Conservation (phyloP, 23 tunicate genomes). For the Trididemnum nubilum region DNA sequence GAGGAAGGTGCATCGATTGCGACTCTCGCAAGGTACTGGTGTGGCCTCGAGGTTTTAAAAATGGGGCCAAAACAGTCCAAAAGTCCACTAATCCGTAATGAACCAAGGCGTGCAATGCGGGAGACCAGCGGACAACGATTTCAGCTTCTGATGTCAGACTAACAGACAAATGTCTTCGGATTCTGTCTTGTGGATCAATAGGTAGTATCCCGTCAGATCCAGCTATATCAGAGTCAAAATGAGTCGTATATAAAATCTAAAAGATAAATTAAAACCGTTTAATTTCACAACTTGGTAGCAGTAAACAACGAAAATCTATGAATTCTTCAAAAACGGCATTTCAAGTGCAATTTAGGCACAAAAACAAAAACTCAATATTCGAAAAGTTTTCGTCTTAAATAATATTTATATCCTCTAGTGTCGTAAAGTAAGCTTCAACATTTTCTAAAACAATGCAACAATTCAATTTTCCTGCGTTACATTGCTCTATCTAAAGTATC, state of each 20-base stretch:
- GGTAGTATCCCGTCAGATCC: background rate
- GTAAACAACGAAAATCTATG: too few relatives aligned
- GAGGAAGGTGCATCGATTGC: background rate
- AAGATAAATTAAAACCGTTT: too few relatives aligned
- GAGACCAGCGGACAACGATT: conserved; percentile 62
- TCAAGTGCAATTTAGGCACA: too few relatives aligned
- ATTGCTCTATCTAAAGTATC: too few relatives aligned
- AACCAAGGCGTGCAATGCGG: conserved; percentile 67
- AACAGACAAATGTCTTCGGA: conserved; percentile 34
- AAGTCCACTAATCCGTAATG: conserved; percentile 70
- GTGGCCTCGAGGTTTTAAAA: background rate
- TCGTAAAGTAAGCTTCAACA: too few relatives aligned
- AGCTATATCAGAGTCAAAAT: background rate
- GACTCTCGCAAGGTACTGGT: background rate
- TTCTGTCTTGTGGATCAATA: background rate
- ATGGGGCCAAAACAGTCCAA: conserved; percentile 27
- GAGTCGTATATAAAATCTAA: conserved; percentile 33
- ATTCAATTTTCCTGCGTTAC: too few relatives aligned
- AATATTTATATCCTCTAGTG: too few relatives aligned
- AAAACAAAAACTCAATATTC: too few relatives aligned
- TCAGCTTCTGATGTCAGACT: conserved; percentile 41
- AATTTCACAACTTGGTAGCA: background rate
- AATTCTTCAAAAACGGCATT: too few relatives aligned
- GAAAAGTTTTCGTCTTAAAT: too few relatives aligned
- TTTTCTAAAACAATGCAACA: too few relatives aligned